These are phyloP conservation scores for Anolis apletophallus DNA, from an alignment of 2,797 vertebrate species.

Conservation along the genomic window DNA sequence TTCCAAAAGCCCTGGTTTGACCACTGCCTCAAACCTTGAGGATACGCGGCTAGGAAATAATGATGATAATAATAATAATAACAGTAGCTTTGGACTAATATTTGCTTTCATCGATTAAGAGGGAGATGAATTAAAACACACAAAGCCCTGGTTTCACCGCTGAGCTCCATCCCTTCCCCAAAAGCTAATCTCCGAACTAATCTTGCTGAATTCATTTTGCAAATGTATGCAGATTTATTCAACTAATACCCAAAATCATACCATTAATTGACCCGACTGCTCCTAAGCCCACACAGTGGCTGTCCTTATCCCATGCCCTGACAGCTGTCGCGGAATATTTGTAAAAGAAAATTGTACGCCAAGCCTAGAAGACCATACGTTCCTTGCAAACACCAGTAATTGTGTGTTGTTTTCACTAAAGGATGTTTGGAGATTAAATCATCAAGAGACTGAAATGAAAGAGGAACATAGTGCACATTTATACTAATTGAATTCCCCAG, in stretches of 20 bases:
- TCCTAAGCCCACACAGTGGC: not conserved
- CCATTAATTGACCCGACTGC: not conserved
- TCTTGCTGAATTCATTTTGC: not conserved
- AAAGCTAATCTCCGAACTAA: not conserved
- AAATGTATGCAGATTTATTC: slow-evolving; percentile 1
- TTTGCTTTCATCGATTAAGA: no score
- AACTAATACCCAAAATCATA: not conserved
- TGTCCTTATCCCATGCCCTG: no score
- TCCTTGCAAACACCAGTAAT: not conserved
- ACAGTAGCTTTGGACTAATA: not conserved
- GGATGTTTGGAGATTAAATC: no score
- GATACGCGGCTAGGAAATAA: no score
- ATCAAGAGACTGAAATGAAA: not conserved
- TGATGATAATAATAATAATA: not conserved
- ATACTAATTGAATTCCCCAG: not conserved
- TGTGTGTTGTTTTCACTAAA: not conserved
- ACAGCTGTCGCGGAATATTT: not conserved
- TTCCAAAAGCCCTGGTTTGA: no score
- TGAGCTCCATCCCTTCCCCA: not conserved
- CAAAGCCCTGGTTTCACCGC: no score
- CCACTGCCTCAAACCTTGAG: no score
- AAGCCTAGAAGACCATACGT: not conserved
- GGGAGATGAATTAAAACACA: not conserved
- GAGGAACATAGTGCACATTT: not conserved
- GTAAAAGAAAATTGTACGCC: not conserved